Percentiles rank a stretch among this genome's conserved stretches.
These are phyloP conservation scores for Oscheius sp. DNA, from an alignment of 2,888 invertebrate genomes.

Conservation along the genomic window DNA sequence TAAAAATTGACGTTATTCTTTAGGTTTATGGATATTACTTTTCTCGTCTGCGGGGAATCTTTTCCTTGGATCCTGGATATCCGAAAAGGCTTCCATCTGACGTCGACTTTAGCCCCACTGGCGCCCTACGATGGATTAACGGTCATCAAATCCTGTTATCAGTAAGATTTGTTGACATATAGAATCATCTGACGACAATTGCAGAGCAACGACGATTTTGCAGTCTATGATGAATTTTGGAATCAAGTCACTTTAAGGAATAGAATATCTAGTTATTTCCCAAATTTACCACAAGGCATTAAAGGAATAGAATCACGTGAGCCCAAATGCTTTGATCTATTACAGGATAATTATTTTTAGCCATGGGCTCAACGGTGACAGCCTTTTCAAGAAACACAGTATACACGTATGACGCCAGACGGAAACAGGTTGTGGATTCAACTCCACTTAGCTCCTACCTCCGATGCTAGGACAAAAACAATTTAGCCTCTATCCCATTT, in stretches of 20 bases:
- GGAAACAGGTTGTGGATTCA: constrained; percentile 27
- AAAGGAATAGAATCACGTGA: constrained; percentile 57
- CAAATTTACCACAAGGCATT: constrained; percentile 64
- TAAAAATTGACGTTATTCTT: not conserved
- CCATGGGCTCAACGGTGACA: constrained; percentile 33
- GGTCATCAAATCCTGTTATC: constrained; percentile 68
- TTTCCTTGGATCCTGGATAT: constrained; percentile 60
- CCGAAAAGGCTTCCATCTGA: constrained; percentile 64
- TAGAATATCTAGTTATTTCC: constrained; percentile 62
- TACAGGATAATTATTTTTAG: constrained; percentile 8
- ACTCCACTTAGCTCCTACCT: constrained; percentile 23
- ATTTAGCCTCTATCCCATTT: not conserved
- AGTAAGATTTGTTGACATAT: constrained; percentile 37
- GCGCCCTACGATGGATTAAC: constrained; percentile 68
- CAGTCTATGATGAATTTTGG: constrained; percentile 71
- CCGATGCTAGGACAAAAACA: constrained; percentile 22
- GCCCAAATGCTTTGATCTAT: not conserved
- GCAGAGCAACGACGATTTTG: constrained; percentile 63
- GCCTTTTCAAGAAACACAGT: constrained; percentile 33
- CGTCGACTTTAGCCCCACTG: constrained; percentile 60
- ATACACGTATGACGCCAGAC: constrained; percentile 31
- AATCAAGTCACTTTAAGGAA: constrained; percentile 66
- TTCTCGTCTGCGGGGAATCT: constrained; percentile 56
- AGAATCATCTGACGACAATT: constrained; percentile 30
- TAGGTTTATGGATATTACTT: constrained; percentile 66